These are phyloP conservation scores for Anaspis maculata DNA, from an alignment of 2,888 invertebrate species.

Conservation along the genomic window DNA sequence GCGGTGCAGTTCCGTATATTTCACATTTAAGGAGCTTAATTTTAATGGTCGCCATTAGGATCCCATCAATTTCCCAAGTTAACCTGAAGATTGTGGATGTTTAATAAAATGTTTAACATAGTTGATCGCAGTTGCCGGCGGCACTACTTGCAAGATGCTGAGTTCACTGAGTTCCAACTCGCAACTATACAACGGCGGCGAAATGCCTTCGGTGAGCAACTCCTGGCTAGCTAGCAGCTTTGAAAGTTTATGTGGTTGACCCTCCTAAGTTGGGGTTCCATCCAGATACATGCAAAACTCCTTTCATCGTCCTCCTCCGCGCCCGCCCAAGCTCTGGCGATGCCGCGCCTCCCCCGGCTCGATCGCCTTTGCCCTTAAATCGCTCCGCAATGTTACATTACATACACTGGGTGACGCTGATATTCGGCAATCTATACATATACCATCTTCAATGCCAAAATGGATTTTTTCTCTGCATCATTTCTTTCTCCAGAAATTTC, in stretches of 20 bases:
- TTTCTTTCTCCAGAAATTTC: no score
- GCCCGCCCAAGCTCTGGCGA: no score
- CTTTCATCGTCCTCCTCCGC: constrained; percentile 22
- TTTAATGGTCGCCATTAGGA: constrained; percentile 2
- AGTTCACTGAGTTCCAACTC: constrained; percentile 24
- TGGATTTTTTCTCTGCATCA: no score
- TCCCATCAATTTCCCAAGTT: constrained; percentile 28
- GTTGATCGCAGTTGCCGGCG: constrained; percentile 27
- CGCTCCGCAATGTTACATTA: not conserved
- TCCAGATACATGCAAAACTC: constrained; percentile 39
- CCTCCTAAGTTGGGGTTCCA: constrained; percentile 39
- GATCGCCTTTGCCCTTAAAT: not conserved
- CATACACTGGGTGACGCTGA: no score
- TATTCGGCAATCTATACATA: no score
- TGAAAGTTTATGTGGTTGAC: constrained; percentile 44
- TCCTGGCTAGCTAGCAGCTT: constrained; percentile 37
- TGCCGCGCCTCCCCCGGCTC: not conserved
- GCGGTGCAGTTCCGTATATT: no score
- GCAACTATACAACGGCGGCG: constrained; percentile 24
- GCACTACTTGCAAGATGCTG: constrained; percentile 34
- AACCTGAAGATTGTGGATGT: constrained; percentile 36
- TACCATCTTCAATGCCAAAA: no score
- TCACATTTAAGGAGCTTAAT: no score
- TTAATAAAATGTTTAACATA: constrained; percentile 42
- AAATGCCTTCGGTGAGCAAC: constrained; percentile 37